Percentiles rank a stretch among this genome's conserved stretches.
These are phyloP conservation scores for Onychorhynchus coronatus DNA, from an alignment of 2,113 vertebrate species.

Conservation along the genomic window DNA sequence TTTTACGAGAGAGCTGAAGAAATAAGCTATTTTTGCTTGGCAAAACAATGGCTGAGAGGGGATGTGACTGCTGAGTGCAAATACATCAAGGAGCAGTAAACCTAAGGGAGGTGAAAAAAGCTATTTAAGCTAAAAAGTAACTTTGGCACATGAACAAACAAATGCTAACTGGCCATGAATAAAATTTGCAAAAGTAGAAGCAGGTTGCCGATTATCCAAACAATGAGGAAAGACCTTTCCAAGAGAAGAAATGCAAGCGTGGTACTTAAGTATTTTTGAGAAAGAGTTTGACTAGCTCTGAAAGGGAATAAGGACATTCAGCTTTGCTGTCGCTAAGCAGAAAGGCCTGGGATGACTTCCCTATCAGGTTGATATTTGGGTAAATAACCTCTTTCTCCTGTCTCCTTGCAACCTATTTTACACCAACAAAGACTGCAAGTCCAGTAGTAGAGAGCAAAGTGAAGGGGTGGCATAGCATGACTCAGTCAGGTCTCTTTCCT, in stretches of 20 bases:
- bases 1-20: background rate
- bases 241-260: background rate
- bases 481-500: background rate
- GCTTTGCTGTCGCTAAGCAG: background rate
- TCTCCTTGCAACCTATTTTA: background rate
- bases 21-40: background rate
- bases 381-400: background rate
- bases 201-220: background rate
- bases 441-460: background rate
- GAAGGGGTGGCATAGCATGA: background rate
- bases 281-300: background rate
- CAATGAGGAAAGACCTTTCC: background rate
- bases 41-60: background rate
- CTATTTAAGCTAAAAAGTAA: conserved; percentile 10
- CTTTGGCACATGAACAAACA: conserved; percentile 24
- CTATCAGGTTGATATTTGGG: background rate
- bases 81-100: conserved; percentile 13
- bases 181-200: conserved; percentile 12
- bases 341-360: background rate
- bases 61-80: background rate
- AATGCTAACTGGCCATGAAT: conserved; percentile 11
- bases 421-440: background rate
- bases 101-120: conserved; percentile 14
- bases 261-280: background rate
- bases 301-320: background rate